Conservation (phyloP, 2,888 invertebrate species). For the Synergus laeviventris region DNA sequence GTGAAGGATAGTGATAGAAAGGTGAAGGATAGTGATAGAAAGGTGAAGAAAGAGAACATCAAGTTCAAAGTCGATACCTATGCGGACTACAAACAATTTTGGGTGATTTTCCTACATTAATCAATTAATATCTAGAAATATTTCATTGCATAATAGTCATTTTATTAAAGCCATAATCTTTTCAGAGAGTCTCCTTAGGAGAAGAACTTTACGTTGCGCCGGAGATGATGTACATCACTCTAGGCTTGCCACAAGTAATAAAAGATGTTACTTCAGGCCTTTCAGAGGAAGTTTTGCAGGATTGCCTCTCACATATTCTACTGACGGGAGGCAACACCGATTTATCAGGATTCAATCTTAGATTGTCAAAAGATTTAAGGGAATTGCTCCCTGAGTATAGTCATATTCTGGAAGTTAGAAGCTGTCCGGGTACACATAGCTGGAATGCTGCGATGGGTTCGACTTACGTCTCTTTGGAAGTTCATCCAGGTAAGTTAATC, state of each 20-base stretch:
- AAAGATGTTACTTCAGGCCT: conserved; percentile 72
- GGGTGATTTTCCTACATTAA: conserved; percentile 60
- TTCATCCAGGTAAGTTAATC: conserved; percentile 69
- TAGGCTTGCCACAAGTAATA: conserved; percentile 73
- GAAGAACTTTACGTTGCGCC: conserved; percentile 74
- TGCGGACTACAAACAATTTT: conserved; percentile 69
- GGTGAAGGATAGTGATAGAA: conserved; percentile 47
- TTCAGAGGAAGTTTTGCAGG: conserved; percentile 68
- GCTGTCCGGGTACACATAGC: conserved; percentile 72
- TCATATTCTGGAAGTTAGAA: conserved; percentile 71
- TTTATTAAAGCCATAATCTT: conserved; percentile 42
- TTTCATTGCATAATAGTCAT: conserved; percentile 29
- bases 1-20: conserved; percentile 42
- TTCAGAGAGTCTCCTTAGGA: conserved; percentile 73
- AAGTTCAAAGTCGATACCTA: conserved; percentile 71
- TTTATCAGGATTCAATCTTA: conserved; percentile 72
- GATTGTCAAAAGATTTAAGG: conserved; percentile 72
- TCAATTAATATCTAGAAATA: background rate
- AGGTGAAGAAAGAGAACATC: conserved; percentile 67
- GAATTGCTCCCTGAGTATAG: conserved; percentile 72
- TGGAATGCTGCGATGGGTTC: conserved; percentile 76
- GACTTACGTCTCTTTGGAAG: conserved; percentile 73
- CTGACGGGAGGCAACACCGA: conserved; percentile 76
- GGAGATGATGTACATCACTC: conserved; percentile 75
- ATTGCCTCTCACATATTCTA: conserved; percentile 74